These are phyloP conservation scores for Emys orbicularis DNA, from an alignment of 2,797 vertebrate species.

Conservation along the genomic window DNA sequence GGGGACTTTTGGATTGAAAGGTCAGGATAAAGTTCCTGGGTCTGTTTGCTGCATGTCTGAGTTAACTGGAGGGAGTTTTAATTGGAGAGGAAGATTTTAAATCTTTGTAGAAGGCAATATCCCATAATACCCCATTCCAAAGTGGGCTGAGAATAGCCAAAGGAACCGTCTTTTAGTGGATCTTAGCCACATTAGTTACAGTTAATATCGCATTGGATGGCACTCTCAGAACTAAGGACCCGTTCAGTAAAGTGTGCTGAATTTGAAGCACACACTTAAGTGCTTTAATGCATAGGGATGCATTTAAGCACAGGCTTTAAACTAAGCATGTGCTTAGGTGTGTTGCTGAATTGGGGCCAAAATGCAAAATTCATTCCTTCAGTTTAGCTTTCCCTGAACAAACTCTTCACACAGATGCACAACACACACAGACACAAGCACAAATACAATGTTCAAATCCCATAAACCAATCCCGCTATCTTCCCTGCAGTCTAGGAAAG, in stretches of 20 bases:
- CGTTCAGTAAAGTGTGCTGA: fast-evolving
- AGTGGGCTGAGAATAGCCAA: background rate
- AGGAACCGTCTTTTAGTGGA: background rate
- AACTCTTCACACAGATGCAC: fast-evolving
- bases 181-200: background rate
- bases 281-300: fast-evolving
- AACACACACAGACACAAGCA: background rate
- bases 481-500: fast-evolving
- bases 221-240: background rate
- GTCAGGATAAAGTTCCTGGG: background rate
- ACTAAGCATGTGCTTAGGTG: fast-evolving
- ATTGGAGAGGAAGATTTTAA: background rate
- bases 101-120: background rate
- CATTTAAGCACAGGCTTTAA: background rate
- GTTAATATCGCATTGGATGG: background rate
- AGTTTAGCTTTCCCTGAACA: background rate
- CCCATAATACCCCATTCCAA: background rate
- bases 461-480: fast-evolving
- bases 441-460: background rate
- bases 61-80: background rate
- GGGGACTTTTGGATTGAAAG: background rate
- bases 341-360: background rate
- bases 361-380: background rate
- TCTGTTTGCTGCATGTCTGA: fast-evolving
- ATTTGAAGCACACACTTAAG: background rate